These are phyloP conservation scores for Drosophila subquinaria DNA, from an alignment of 2,888 invertebrate genomes.

Conservation along the genomic window DNA sequence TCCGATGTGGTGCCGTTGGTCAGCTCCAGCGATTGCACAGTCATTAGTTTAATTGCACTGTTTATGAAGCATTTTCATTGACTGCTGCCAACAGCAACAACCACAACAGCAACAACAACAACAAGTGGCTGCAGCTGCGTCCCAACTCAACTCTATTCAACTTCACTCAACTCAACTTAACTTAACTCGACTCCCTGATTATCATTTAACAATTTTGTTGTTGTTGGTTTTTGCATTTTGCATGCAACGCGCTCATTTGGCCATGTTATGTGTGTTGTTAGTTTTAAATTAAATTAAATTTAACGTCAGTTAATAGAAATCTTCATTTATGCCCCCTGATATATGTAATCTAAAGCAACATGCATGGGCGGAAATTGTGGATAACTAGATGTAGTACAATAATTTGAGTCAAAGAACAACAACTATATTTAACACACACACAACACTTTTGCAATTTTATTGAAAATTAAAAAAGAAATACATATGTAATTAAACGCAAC, in stretches of 20 bases:
- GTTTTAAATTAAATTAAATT: constrained; percentile 78
- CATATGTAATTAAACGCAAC: background rate
- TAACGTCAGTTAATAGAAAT: constrained; percentile 74
- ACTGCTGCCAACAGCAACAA: constrained; percentile 32
- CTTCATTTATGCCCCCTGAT: constrained; percentile 47
- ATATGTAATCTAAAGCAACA: constrained; percentile 31
- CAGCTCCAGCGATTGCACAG: constrained; percentile 51
- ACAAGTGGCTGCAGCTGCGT: constrained; percentile 52
- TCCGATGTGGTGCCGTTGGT: constrained; percentile 28
- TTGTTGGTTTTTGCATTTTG: constrained; percentile 52
- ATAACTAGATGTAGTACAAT: background rate
- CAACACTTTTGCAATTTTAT: background rate
- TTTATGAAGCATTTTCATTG: constrained; percentile 72
- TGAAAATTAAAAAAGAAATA: background rate
- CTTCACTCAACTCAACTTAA: background rate
- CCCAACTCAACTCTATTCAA: background rate
- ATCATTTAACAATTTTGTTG: constrained; percentile 59
- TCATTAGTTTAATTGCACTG: constrained; percentile 81
- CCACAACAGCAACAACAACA: constrained; percentile 41
- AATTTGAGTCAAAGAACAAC: constrained; percentile 1
- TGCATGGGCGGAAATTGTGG: constrained; percentile 10
- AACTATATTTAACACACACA: constrained; percentile 1
- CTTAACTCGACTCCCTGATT: constrained; percentile 45
- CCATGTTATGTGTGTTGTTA: constrained; percentile 57
- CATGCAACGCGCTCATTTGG: constrained; percentile 62